Evolutionary conservation across 2,113 vertebrate genomes (phyloP).

Genomic region (Heterotis niloticus): DNA sequence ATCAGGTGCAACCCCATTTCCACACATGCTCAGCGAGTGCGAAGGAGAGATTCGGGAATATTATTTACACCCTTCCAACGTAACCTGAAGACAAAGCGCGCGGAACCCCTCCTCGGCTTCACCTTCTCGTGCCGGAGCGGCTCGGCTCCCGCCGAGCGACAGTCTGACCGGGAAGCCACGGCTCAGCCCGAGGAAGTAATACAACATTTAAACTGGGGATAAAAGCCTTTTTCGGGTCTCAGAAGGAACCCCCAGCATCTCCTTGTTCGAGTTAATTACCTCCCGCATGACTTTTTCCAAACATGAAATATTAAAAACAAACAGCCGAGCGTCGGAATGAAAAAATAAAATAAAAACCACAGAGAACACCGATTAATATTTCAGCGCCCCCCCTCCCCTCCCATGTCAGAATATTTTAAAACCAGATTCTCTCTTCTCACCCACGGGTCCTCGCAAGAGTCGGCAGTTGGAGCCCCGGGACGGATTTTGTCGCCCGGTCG

Average conservation of each 20-base stretch:
- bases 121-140: too few species aligned
- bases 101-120: neutral
- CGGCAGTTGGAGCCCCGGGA: neutral
- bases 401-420: neutral
- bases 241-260: constrained; percentile 23
- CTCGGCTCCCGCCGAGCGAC: neutral
- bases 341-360: constrained; percentile 12
- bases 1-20: neutral
- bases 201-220: constrained; percentile 3
- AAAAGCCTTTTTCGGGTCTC: constrained; percentile 2
- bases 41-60: neutral
- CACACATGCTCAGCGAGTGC: neutral
- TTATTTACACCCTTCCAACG: constrained; percentile 15
- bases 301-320: constrained; percentile 32
- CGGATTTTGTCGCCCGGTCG: neutral
- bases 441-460: neutral
- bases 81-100: neutral
- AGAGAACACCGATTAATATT: constrained; percentile 1
- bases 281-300: constrained; percentile 30
- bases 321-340: constrained; percentile 7
- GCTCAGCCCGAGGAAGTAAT: neutral
- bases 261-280: constrained; percentile 42
- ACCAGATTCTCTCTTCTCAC: neutral
- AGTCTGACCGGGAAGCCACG: neutral
- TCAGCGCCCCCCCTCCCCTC: neutral